Percentiles rank a stretch among this genome's conserved stretches.
Conservation (phyloP, 2,888 invertebrate species). For the Lingula anatina region DNA sequence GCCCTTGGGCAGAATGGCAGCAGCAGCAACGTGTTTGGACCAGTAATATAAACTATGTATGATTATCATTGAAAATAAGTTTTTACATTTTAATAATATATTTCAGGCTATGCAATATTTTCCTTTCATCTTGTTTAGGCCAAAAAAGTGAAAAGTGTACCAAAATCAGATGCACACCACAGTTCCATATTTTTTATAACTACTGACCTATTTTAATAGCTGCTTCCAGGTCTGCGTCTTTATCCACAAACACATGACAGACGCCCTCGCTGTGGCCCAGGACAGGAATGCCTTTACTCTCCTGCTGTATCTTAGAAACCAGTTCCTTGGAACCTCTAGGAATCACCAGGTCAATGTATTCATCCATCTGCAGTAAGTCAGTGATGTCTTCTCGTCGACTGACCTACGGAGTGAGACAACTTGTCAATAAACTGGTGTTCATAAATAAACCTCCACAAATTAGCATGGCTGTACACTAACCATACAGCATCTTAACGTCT, state of each 20-base stretch:
- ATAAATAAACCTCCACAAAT: background rate
- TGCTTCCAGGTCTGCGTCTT: slow-evolving; percentile 78
- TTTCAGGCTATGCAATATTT: too few relatives aligned
- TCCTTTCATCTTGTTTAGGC: too few relatives aligned
- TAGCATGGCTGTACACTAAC: background rate
- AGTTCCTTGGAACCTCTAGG: slow-evolving; percentile 93
- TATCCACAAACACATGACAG: slow-evolving; percentile 96
- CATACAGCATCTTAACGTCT: background rate
- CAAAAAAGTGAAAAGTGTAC: too few relatives aligned
- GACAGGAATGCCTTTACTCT: slow-evolving; percentile 83
- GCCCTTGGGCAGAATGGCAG: too few relatives aligned
- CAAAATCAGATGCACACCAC: too few relatives aligned
- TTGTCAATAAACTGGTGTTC: too few relatives aligned
- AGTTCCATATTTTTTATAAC: background rate
- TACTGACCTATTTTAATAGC: slow-evolving; percentile 71
- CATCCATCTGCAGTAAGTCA: slow-evolving; percentile 88
- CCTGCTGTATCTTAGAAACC: slow-evolving; percentile 62
- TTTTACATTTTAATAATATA: too few relatives aligned
- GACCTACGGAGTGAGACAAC: slow-evolving; percentile 59
- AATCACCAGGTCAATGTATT: slow-evolving; percentile 94
- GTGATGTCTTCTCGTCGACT: slow-evolving; percentile 94
- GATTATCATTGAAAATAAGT: too few relatives aligned
- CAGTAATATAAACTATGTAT: too few relatives aligned
- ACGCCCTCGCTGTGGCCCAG: slow-evolving; percentile 97
- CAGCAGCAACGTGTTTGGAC: too few relatives aligned